Conservation (phyloP, 2,797 vertebrate genomes). For the Margarornis squamiger region DNA sequence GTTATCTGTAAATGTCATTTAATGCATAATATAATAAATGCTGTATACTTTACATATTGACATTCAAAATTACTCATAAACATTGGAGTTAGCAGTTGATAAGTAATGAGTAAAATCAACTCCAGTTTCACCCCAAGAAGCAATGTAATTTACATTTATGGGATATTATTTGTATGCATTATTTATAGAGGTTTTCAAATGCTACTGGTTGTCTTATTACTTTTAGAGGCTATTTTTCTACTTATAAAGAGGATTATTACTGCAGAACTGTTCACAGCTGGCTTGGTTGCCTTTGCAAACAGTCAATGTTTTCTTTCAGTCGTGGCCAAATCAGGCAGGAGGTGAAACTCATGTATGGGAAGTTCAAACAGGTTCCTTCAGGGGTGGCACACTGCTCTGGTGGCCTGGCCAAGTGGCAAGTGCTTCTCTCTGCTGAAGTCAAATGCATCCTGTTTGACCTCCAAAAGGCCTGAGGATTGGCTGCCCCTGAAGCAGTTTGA, state of each 20-base stretch:
- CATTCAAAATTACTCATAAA: slow-evolving; percentile 27
- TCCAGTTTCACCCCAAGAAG: background rate
- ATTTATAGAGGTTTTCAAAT: slow-evolving; percentile 3
- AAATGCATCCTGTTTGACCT: background rate
- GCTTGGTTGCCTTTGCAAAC: background rate
- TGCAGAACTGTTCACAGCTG: background rate
- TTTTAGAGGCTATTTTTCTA: slow-evolving; percentile 21
- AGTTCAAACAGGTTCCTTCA: background rate
- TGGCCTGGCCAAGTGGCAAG: background rate
- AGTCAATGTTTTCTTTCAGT: background rate
- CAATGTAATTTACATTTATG: background rate
- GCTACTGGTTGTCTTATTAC: background rate
- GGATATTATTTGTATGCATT: background rate
- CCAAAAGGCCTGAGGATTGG: background rate
- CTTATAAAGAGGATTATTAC: background rate
- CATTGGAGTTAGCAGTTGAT: background rate
- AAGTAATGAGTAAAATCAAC: slow-evolving; percentile 15
- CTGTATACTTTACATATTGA: background rate
- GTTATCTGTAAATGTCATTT: slow-evolving; percentile 22
- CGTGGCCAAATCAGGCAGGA: background rate
- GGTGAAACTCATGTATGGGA: background rate
- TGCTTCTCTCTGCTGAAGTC: background rate
- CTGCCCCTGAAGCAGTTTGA: background rate
- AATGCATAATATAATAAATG: background rate
- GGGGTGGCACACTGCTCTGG: background rate